Base-by-base conservation (phyloP, 2,888 invertebrate species). In the Heliconius aoede region DNA sequence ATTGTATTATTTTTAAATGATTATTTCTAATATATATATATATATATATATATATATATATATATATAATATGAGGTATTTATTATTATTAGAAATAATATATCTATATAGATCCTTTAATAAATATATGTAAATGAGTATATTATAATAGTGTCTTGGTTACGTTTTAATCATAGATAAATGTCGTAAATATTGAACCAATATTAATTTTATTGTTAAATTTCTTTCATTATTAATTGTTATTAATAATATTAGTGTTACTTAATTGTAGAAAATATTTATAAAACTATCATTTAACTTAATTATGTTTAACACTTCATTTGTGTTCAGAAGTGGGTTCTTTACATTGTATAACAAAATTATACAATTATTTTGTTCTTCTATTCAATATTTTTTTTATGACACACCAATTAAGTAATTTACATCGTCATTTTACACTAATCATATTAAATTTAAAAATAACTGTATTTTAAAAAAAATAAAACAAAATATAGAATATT, bases 391-490 rank as follows among this genome's bases (percentile, higher is more conserved):
- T n/a, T n/a, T n/a, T n/a, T n/a, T n/a, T n/a, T n/a, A n/a, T n/a
- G 9, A 55, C 9, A 55, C 18, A 9, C 1, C 46, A 46, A 18
- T 46, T 2, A 46, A 46, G 3, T 46, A 18, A 46, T 18, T 18
- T 46, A 5, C 7, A 18, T 46, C 5, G 3, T 0, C 3, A 55
- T 55, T 55, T 7, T n/a, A 55, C n/a, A n/a, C 8, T n/a, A 55
- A 51, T n/a, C 8, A 55, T n/a, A 55, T 55, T 55, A n/a, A 21
- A 55, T n/a, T n/a, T 55, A 65, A 69, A 28, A 71, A 65, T 78
- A 81, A 73, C 71, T 78, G 80, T 76, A 81, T 79, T 78, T 80
- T 80, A 76, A 69, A 80, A 78, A 78, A 74, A 76, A 61, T 65
- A 76, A 80, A 76, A 64, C 71, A 73, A 36, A 74, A 64, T 71